phyloP scores from a whole-genome alignment of 1,140 invertebrate genomes.

The Patella vulgata region DNA sequence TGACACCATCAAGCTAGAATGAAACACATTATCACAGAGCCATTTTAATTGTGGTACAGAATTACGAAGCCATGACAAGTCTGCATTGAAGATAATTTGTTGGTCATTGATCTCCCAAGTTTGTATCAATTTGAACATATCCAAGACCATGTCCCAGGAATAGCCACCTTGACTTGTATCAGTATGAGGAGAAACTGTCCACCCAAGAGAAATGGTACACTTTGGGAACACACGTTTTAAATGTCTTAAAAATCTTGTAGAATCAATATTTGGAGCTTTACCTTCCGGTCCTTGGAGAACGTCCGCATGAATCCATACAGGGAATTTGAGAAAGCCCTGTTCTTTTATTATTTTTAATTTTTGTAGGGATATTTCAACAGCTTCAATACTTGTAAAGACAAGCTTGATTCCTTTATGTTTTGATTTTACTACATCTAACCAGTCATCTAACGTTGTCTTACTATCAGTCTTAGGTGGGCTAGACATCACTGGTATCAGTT shows the following conservation, averaged over 20 bases:
- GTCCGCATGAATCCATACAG: conserved; percentile 91
- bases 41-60: conserved; percentile 69
- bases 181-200: conserved; percentile 79
- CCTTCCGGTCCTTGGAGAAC: conserved; percentile 83
- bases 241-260: conserved; percentile 74
- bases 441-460: conserved; percentile 80
- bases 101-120: conserved; percentile 71
- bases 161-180: conserved; percentile 72
- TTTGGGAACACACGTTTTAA: conserved; percentile 73
- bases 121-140: conserved; percentile 77
- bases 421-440: conserved; percentile 73
- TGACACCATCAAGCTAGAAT: conserved; percentile 42
- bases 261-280: conserved; percentile 74
- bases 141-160: conserved; percentile 74
- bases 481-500: conserved; percentile 82
- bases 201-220: conserved; percentile 83
- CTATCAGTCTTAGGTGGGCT: conserved; percentile 80
- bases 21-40: conserved; percentile 54
- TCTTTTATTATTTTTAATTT: conserved; percentile 69
- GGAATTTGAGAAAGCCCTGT: conserved; percentile 74
- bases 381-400: conserved; percentile 86
- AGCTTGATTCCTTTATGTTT: conserved; percentile 82
- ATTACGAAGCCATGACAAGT: conserved; percentile 78
- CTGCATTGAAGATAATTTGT: conserved; percentile 83
- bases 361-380: conserved; percentile 75